Evolutionary conservation across 1,140 invertebrate species (phyloP).

Genomic region (Armadillidium nasatum): DNA sequence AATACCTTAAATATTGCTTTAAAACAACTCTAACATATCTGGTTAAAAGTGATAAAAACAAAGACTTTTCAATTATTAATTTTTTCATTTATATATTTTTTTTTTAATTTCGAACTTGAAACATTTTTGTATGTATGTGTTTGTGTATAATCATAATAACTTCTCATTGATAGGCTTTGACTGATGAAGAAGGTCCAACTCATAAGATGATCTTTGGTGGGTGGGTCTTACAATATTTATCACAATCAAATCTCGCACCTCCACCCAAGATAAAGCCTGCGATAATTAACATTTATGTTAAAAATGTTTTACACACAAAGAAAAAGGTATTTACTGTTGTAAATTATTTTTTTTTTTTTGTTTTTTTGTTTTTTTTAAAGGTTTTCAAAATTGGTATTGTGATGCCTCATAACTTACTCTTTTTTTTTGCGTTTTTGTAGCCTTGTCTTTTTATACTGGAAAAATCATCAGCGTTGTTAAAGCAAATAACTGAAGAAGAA

Average conservation of each 20-base stretch:
- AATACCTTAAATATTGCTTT: too few relatives aligned
- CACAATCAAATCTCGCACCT: neutral
- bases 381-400: too few relatives aligned
- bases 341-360: too few relatives aligned
- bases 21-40: too few relatives aligned
- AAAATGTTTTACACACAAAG: neutral
- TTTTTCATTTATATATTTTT: too few relatives aligned
- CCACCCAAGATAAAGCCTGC: neutral
- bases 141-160: neutral
- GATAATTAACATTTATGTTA: neutral
- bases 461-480: neutral
- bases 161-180: neutral
- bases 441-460: neutral
- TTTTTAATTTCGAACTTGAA: too few relatives aligned
- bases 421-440: too few relatives aligned
- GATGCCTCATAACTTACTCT: too few relatives aligned
- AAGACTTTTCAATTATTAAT: too few relatives aligned
- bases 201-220: neutral
- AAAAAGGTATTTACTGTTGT: neutral
- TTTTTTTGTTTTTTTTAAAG: too few relatives aligned
- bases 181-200: neutral
- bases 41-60: too few relatives aligned
- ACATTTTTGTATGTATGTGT: too few relatives aligned
- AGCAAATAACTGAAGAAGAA: neutral
- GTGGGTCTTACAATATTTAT: neutral